Conservation (phyloP, 2,888 invertebrate species). For the Leucoma salicis region DNA sequence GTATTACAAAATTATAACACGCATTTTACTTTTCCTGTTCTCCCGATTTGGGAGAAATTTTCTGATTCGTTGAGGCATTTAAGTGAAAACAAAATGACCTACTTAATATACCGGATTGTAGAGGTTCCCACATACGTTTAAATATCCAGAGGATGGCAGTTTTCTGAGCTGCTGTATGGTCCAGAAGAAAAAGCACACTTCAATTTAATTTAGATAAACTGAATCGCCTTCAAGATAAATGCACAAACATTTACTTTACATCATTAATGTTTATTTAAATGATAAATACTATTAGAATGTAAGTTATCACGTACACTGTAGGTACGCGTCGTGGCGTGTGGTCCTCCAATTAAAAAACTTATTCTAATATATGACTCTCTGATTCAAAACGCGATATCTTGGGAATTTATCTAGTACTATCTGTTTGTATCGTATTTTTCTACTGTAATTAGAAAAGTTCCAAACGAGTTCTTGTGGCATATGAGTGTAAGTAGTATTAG, state of each 20-base stretch:
- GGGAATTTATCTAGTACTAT: constrained; percentile 48
- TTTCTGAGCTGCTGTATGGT: too few species aligned
- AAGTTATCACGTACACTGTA: constrained; percentile 18
- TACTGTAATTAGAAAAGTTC: constrained; percentile 36
- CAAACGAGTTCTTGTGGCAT: constrained; percentile 1
- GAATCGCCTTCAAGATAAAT: constrained; percentile 8
- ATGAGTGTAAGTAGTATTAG: too few species aligned
- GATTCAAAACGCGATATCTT: constrained; percentile 36
- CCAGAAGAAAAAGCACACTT: neutral
- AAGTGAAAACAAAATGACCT: too few species aligned
- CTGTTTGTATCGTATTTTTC: constrained; percentile 21
- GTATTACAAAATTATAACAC: too few species aligned
- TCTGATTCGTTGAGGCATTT: too few species aligned
- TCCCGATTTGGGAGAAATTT: too few species aligned
- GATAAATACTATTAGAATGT: constrained; percentile 28
- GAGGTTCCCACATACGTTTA: too few species aligned
- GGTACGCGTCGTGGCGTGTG: constrained; percentile 62
- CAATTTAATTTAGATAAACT: neutral
- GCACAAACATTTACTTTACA: constrained; percentile 1
- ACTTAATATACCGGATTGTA: too few species aligned
- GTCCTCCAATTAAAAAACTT: constrained; percentile 68
- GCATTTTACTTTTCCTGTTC: too few species aligned
- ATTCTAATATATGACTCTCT: constrained; percentile 53
- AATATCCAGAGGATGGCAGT: too few species aligned
- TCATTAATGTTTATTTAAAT: constrained; percentile 22